Evolutionary conservation across 1,140 invertebrate species (phyloP).

Genomic region (Mercenaria mercenaria): DNA sequence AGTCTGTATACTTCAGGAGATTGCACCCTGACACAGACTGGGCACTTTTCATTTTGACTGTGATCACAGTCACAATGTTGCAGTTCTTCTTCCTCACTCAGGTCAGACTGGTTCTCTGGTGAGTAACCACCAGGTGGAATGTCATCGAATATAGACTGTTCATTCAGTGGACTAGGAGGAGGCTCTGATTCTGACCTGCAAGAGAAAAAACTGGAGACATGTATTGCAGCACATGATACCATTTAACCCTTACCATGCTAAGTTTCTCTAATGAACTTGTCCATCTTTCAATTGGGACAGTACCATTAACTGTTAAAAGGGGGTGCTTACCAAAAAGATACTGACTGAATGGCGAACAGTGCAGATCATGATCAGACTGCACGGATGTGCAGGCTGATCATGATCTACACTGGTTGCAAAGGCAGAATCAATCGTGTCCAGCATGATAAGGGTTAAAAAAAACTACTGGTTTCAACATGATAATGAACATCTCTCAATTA

Average conservation of each 20-base stretch:
- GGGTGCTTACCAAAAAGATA: too few species aligned
- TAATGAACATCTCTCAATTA: too few species aligned
- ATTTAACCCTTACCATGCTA: not conserved
- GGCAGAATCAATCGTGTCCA: too few species aligned
- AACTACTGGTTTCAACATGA: not conserved
- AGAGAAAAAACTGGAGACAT: not conserved
- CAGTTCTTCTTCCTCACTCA: conserved; percentile 49
- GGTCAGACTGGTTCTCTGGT: conserved; percentile 47
- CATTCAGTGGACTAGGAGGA: conserved; percentile 35
- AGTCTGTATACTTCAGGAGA: conserved; percentile 66
- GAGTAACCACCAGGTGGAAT: conserved; percentile 43
- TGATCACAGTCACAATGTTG: conserved; percentile 52
- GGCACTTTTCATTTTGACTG: conserved; percentile 55
- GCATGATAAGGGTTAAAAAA: too few species aligned
- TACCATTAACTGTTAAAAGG: too few species aligned
- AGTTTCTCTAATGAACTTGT: too few species aligned
- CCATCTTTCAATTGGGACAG: too few species aligned
- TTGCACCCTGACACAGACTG: conserved; percentile 62
- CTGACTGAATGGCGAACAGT: too few species aligned
- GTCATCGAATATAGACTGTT: conserved; percentile 53
- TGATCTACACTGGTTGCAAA: too few species aligned
- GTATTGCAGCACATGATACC: not conserved
- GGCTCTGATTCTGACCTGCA: conserved; percentile 63
- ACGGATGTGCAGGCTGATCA: too few species aligned
- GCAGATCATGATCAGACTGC: too few species aligned